Conservation (phyloP, 35 echinoderm and acorn worm species). For the Heliocidaris erythrogramma region DNA sequence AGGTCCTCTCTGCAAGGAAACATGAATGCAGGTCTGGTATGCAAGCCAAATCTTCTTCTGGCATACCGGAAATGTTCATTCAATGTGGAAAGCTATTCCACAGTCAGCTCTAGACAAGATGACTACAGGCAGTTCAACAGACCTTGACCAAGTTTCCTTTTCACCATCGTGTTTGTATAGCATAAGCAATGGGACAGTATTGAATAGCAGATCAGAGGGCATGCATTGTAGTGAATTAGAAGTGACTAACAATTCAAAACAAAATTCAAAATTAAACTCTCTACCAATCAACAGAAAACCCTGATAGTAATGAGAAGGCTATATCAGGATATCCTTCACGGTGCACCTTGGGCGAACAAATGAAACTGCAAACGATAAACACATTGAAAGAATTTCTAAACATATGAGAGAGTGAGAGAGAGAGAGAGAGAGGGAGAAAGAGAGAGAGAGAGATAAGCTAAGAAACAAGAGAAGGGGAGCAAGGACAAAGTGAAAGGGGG, state of each 20-base stretch:
- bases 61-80: constrained; percentile 16
- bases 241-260: no score
- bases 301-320: no score
- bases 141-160: background rate
- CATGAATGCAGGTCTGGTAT: background rate
- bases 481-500: background rate
- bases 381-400: background rate
- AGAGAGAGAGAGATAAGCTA: background rate
- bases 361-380: background rate
- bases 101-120: no score
- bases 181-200: background rate
- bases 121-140: no score
- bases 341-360: background rate
- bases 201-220: background rate
- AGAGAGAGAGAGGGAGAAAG: background rate
- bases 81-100: background rate
- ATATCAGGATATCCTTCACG: no score
- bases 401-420: background rate
- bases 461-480: background rate
- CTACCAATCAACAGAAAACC: no score
- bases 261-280: no score
- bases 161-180: background rate
- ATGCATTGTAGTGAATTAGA: background rate
- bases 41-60: background rate
- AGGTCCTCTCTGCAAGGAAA: background rate